phyloP scores from a whole-genome alignment of 2,888 invertebrate genomes.

The Oxyscelio sp. region DNA sequence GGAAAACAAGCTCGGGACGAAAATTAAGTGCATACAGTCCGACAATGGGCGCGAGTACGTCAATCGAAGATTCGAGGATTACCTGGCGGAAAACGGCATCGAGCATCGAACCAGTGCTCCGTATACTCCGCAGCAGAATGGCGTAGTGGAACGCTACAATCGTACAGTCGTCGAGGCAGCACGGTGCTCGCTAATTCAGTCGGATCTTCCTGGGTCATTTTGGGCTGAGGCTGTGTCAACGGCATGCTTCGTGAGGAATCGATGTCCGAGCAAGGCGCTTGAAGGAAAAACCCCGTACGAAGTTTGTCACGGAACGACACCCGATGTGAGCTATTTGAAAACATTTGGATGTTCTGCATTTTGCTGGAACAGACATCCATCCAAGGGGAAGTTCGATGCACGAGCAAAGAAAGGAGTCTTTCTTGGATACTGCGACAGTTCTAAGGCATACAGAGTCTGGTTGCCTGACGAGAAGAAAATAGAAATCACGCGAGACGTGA shows the following conservation, averaged over 20 bases:
- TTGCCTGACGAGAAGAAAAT: constrained; percentile 13
- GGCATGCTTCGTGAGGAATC: not conserved
- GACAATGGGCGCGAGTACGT: too few relatives aligned
- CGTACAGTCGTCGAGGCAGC: not conserved
- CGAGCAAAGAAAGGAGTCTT: constrained; percentile 35
- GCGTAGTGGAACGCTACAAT: not conserved
- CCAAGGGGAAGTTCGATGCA: constrained; percentile 38
- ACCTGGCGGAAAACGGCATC: too few relatives aligned
- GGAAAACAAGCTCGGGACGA: too few relatives aligned
- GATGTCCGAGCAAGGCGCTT: not conserved
- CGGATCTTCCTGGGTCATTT: not conserved
- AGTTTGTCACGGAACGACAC: not conserved
- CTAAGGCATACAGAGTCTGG: constrained; percentile 48
- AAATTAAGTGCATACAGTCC: too few relatives aligned
- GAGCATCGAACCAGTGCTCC: not conserved
- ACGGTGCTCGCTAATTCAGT: not conserved
- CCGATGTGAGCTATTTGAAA: constrained; percentile 49
- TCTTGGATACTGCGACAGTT: constrained; percentile 29
- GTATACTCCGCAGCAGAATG: not conserved
- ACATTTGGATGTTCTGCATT: constrained; percentile 73
- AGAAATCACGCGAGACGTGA: constrained; percentile 35
- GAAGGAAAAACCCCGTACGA: not conserved
- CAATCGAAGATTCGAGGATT: too few relatives aligned
- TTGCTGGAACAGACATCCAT: constrained; percentile 5
- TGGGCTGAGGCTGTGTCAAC: not conserved